phyloP scores from a whole-genome alignment of 2,113 vertebrate species.

The Labeo catla region DNA sequence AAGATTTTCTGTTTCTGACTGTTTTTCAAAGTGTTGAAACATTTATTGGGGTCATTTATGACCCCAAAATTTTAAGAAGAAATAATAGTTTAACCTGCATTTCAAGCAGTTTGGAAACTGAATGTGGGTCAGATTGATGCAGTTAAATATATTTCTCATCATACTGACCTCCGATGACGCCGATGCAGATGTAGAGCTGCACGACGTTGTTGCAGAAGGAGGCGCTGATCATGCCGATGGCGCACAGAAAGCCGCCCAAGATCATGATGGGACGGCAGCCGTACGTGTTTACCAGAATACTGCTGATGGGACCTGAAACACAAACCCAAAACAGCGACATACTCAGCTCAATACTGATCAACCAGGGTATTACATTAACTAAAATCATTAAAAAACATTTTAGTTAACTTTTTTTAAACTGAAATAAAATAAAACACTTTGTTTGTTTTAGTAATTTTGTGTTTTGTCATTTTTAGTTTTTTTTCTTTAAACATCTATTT shows the following conservation, averaged over 20 bases:
- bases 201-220: conserved; percentile 87
- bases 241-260: conserved; percentile 85
- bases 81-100: not conserved
- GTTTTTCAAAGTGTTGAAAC: no score
- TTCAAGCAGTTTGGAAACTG: not conserved
- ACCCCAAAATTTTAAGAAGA: not conserved
- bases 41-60: no score
- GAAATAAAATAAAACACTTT: no score
- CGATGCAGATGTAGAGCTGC: conserved; percentile 90
- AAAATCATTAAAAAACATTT: no score
- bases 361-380: no score
- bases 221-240: conserved; percentile 87
- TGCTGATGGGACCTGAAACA: conserved; percentile 89
- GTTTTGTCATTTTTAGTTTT: no score
- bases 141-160: not conserved
- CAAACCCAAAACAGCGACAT: not conserved
- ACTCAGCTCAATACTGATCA: no score
- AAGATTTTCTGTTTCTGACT: no score
- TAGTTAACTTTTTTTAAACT: no score
- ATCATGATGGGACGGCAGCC: conserved; percentile 94
- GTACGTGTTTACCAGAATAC: conserved; percentile 92
- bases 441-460: no score
- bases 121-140: not conserved
- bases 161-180: conserved; percentile 89
- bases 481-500: no score